Percentiles rank a stretch among this genome's conserved stretches.
These are phyloP conservation scores for Drosophila nebulosa DNA, from an alignment of 1,140 invertebrate species.

Conservation along the genomic window DNA sequence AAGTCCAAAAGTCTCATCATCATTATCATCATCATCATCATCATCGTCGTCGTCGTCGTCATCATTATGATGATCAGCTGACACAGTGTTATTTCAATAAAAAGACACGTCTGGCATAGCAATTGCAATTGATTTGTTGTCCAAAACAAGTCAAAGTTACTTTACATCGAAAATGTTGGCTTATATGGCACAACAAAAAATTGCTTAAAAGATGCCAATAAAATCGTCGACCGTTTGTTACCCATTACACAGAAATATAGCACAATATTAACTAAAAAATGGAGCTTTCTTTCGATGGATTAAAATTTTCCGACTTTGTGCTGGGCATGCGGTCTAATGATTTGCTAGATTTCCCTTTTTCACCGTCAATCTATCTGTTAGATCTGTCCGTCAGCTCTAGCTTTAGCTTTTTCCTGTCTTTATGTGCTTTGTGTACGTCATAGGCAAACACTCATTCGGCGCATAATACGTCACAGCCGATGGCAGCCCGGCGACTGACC, in stretches of 20 bases:
- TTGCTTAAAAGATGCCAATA: not conserved
- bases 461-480: too few relatives aligned
- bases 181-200: constrained; percentile 7
- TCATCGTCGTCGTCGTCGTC: not conserved
- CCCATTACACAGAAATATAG: not conserved
- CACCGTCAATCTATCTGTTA: too few relatives aligned
- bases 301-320: too few relatives aligned
- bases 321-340: too few relatives aligned
- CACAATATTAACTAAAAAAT: too few relatives aligned
- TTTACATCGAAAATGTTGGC: constrained; percentile 31
- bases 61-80: not conserved
- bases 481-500: not conserved
- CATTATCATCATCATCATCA: not conserved
- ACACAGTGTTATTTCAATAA: not conserved
- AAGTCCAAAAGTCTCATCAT: constrained; percentile 41
- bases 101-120: constrained; percentile 27
- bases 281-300: too few relatives aligned
- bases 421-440: not conserved
- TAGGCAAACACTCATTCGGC: not conserved
- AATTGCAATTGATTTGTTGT: constrained; percentile 25
- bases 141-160: constrained; percentile 24
- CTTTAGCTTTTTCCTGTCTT: not conserved
- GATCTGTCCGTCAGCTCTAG: too few relatives aligned
- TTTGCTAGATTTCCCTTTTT: too few relatives aligned
- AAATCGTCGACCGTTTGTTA: not conserved